A percentile compares a stretch with the other conserved stretches of the same genome.
phyloP scores from a whole-genome alignment of 2,888 invertebrate genomes.

The Dimorphilus gyrociliatus region DNA sequence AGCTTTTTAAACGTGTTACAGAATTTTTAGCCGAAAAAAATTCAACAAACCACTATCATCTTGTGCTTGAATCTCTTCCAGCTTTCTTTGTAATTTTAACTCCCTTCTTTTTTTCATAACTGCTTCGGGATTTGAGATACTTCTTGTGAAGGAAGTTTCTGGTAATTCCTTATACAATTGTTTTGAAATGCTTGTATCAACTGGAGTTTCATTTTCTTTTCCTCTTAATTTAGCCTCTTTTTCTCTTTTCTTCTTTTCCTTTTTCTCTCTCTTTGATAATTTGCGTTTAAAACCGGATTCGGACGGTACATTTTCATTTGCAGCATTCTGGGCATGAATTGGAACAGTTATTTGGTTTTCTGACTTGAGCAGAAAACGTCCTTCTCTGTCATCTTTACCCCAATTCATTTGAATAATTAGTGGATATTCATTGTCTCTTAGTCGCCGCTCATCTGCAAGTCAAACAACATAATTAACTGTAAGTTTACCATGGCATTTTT shows the following conservation, averaged over 20 bases:
- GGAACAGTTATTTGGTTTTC: slow-evolving; percentile 19
- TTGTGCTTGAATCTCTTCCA: slow-evolving; percentile 64
- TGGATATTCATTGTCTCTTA: slow-evolving; percentile 81
- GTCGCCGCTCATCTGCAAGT: slow-evolving; percentile 59
- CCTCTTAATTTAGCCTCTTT: slow-evolving; percentile 33
- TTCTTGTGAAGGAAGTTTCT: slow-evolving; percentile 88
- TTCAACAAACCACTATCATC: no score
- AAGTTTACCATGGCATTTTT: no score
- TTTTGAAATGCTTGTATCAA: slow-evolving; percentile 9
- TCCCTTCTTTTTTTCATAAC: slow-evolving; percentile 93
- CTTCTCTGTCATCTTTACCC: slow-evolving; percentile 97
- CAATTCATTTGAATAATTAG: slow-evolving; percentile 91
- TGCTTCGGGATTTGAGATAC: slow-evolving; percentile 97
- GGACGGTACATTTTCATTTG: no score
- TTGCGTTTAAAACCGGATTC: slow-evolving; percentile 49
- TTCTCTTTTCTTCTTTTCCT: slow-evolving; percentile 73
- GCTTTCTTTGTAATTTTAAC: slow-evolving; percentile 84
- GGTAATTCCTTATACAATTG: slow-evolving; percentile 57
- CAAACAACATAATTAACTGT: slow-evolving; percentile 3
- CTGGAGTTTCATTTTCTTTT: slow-evolving; percentile 18
- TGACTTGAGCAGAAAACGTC: slow-evolving; percentile 73
- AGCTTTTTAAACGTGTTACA: no score
- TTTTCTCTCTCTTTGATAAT: slow-evolving; percentile 90
- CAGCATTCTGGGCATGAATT: no score
- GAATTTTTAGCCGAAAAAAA: not conserved